These are phyloP conservation scores for Hirtodrosophila alboralis DNA, from an alignment of 2,888 invertebrate species.

Conservation along the genomic window DNA sequence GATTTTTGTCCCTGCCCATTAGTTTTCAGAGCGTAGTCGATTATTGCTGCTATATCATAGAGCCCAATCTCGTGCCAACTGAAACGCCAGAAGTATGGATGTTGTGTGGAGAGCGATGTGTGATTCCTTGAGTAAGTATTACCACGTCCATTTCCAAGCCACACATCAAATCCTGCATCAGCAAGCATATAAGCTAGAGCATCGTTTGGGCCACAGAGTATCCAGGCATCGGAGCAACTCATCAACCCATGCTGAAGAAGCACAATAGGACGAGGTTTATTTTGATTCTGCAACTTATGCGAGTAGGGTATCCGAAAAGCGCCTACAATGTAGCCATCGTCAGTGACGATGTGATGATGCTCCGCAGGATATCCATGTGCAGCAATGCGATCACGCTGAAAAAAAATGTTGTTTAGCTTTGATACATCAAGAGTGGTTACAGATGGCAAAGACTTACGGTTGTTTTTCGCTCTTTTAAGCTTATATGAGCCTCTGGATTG, in stretches of 20 bases:
- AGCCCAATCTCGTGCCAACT: constrained; percentile 95
- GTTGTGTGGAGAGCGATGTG: constrained; percentile 15
- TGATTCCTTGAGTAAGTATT: constrained; percentile 66
- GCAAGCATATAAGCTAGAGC: constrained; percentile 71
- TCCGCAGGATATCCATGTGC: constrained; percentile 87
- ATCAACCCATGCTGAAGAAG: constrained; percentile 85
- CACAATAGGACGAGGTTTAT: constrained; percentile 61
- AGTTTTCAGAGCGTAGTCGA: constrained; percentile 68
- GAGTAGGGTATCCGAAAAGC: constrained; percentile 77
- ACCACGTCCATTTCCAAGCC: constrained; percentile 81
- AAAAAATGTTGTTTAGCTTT: no score
- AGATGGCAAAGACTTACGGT: constrained; percentile 40
- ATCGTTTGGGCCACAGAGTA: constrained; percentile 66
- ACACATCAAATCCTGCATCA: constrained; percentile 82
- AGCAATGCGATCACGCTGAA: constrained; percentile 69
- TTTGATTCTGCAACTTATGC: constrained; percentile 58
- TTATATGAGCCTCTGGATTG: constrained; percentile 58
- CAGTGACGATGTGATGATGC: constrained; percentile 85
- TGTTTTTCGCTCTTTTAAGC: constrained; percentile 34
- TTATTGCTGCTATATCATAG: constrained; percentile 82
- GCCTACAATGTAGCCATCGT: constrained; percentile 75
- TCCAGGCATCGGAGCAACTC: constrained; percentile 75
- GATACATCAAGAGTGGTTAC: no score
- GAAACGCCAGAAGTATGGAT: constrained; percentile 69
- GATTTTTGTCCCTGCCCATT: constrained; percentile 62